phyloP scores from a whole-genome alignment of 2,797 vertebrate genomes.

The Uromys caudimaculatus region DNA sequence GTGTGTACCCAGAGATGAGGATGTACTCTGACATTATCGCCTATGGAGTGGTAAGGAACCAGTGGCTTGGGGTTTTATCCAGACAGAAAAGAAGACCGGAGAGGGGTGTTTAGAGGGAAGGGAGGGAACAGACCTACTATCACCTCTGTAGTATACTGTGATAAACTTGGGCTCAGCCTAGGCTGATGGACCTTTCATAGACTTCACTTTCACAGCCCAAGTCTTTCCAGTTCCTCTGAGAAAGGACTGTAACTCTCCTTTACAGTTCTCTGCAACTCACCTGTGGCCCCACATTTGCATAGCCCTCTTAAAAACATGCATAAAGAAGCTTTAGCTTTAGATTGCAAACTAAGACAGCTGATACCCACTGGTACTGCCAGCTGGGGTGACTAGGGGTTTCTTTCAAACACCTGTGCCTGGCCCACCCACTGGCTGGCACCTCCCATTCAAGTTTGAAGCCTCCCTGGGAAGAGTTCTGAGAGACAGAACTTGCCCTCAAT shows the following conservation, averaged over 20 bases:
- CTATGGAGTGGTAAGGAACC: conserved; percentile 94
- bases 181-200: neutral
- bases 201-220: neutral
- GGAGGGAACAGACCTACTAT: neutral
- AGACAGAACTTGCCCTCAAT: neutral
- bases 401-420: neutral
- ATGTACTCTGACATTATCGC: conserved; percentile 97
- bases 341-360: neutral
- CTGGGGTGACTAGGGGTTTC: neutral
- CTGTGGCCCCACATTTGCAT: neutral
- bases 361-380: neutral
- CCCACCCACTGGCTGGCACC: too few relatives aligned
- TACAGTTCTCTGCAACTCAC: neutral
- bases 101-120: neutral
- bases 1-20: conserved; percentile 98
- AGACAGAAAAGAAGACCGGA: neutral
- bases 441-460: neutral
- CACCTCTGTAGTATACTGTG: fast-evolving
- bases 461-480: neutral
- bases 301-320: neutral
- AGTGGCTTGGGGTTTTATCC: neutral
- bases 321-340: neutral
- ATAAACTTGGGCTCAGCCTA: too few relatives aligned
- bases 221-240: neutral
- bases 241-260: neutral